Evolutionary conservation across 2,888 invertebrate genomes (phyloP).

Genomic region (Pediacus dermestoides): DNA sequence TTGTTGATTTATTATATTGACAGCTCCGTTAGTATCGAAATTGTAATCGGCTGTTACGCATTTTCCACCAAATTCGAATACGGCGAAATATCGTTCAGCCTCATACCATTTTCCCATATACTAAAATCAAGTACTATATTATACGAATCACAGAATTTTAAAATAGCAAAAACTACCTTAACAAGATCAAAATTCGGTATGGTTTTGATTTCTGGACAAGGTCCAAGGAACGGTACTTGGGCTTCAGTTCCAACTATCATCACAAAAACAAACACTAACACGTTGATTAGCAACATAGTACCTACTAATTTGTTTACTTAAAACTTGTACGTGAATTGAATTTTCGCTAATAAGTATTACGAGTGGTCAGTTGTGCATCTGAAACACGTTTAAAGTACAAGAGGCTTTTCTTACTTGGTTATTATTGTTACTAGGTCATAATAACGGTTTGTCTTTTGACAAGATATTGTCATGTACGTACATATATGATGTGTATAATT

Average conservation of each 20-base stretch:
- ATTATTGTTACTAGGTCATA: conserved; percentile 6
- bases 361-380: conserved; percentile 5
- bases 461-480: too few relatives aligned
- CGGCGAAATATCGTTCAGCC: conserved; percentile 68
- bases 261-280: conserved; percentile 14
- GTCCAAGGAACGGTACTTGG: conserved; percentile 63
- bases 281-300: too few relatives aligned
- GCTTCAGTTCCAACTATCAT: conserved; percentile 40
- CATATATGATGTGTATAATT: too few relatives aligned
- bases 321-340: too few relatives aligned
- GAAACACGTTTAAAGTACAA: conserved; percentile 6
- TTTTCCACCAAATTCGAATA: conserved; percentile 71
- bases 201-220: conserved; percentile 61
- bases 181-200: conserved; percentile 58
- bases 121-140: conserved; percentile 20
- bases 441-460: conserved; percentile 7
- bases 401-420: conserved; percentile 43
- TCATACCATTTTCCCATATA: conserved; percentile 74
- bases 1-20: conserved; percentile 49
- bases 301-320: too few relatives aligned
- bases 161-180: conserved; percentile 53
- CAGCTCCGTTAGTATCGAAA: conserved; percentile 47
- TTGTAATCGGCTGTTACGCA: conserved; percentile 70
- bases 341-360: not conserved
- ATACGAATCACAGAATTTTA: conserved; percentile 4